Evolutionary conservation across 2,797 vertebrate genomes (phyloP).

Genomic region (Oreochromis grahami): DNA sequence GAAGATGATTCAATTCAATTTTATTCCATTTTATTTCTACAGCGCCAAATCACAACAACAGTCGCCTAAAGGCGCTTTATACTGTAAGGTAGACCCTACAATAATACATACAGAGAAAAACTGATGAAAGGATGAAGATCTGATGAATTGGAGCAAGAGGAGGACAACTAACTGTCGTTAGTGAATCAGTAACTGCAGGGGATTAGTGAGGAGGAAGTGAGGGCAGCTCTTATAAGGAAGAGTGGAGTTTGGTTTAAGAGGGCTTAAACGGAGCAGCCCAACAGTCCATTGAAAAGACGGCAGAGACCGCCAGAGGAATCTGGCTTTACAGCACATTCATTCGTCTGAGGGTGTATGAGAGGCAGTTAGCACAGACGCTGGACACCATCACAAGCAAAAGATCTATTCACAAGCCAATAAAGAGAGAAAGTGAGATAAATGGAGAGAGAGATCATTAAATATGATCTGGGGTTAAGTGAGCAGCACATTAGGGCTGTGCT

Average conservation of each 20-base stretch:
- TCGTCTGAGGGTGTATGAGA: conserved; percentile 14
- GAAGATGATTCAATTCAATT: no score
- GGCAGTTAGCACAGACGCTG: conserved; percentile 37
- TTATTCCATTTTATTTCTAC: no score
- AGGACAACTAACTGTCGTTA: neutral
- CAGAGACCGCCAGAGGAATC: neutral
- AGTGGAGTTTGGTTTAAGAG: neutral
- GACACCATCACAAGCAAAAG: conserved; percentile 36
- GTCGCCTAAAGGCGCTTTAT: no score
- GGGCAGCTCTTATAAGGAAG: neutral
- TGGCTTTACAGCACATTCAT: conserved; percentile 15
- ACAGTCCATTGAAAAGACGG: neutral
- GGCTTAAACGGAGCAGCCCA: neutral
- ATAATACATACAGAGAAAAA: no score
- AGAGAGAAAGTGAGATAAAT: neutral
- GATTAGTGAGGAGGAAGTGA: neutral
- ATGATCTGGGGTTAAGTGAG: conserved; percentile 71
- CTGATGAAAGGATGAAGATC: neutral
- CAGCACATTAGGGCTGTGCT: conserved; percentile 49
- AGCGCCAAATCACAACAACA: no score
- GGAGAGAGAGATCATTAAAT: conserved; percentile 58
- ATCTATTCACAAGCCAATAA: conserved; percentile 20
- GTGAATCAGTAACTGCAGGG: neutral
- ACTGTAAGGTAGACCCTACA: no score
- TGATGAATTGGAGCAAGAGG: neutral